Conservation (phyloP, 2,797 vertebrate genomes). For the Adelosebastes latens region DNA sequence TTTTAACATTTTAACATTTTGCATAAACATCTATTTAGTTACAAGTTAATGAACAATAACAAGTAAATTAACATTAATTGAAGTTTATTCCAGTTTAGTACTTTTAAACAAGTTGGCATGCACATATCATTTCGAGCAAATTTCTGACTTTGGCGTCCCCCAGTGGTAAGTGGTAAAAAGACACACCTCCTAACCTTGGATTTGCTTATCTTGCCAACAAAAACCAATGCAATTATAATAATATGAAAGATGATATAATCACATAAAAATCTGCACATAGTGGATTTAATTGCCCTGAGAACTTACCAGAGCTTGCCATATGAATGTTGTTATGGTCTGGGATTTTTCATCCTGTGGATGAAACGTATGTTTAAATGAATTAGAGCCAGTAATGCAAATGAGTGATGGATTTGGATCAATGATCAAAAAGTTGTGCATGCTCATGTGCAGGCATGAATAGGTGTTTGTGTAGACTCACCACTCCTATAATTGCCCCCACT, state of each 20-base stretch:
- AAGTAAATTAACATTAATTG: neutral
- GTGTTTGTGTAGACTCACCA: slow-evolving; percentile 52
- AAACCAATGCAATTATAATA: neutral
- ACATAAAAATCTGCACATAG: neutral
- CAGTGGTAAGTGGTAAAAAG: too few relatives aligned
- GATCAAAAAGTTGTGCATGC: neutral
- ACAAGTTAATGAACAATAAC: neutral
- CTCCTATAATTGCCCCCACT: slow-evolving; percentile 56
- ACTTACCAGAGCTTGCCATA: slow-evolving; percentile 36
- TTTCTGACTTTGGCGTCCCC: neutral
- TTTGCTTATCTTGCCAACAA: neutral
- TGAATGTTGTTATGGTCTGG: neutral
- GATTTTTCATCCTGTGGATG: slow-evolving; percentile 20
- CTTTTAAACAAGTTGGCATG: neutral
- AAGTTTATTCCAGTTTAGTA: neutral
- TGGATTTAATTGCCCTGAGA: neutral
- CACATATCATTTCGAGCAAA: neutral
- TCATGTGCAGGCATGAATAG: neutral
- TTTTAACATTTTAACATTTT: neutral
- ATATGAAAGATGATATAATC: neutral
- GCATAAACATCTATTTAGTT: neutral
- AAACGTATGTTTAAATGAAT: neutral
- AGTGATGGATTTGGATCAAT: neutral
- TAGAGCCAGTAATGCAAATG: neutral
- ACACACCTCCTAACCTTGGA: too few relatives aligned